Conservation (phyloP, 2,888 invertebrate species). For the Dicyrtomina minuta region DNA sequence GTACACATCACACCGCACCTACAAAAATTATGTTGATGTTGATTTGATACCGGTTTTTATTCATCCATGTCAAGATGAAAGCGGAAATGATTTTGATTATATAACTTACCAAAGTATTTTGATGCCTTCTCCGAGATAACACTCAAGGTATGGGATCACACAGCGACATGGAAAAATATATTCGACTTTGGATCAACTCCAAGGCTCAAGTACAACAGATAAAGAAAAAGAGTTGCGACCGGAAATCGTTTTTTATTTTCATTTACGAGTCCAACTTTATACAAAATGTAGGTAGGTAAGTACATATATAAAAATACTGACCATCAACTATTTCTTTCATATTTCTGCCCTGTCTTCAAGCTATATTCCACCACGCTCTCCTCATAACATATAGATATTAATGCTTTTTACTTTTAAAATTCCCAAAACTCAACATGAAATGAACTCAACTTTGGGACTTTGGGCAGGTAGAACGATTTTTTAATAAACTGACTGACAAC, state of each 20-base stretch:
- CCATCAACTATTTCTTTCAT: not conserved
- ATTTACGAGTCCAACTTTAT: not conserved
- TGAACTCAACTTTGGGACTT: no score
- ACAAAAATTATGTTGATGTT: not conserved
- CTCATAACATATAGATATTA: no score
- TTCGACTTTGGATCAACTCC: no score
- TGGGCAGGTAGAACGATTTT: no score
- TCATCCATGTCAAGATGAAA: constrained; percentile 6
- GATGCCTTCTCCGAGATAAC: not conserved
- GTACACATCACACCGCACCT: not conserved
- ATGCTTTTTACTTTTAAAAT: no score
- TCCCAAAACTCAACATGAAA: no score
- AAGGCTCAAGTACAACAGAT: no score
- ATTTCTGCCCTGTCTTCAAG: not conserved
- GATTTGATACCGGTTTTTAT: not conserved
- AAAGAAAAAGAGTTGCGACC: constrained; percentile 1
- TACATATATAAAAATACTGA: not conserved
- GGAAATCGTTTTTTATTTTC: constrained; percentile 9
- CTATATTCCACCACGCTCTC: no score
- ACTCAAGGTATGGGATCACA: no score
- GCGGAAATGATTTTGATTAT: constrained; percentile 16
- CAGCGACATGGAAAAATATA: no score
- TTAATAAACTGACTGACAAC: no score
- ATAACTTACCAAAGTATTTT: not conserved
- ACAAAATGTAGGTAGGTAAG: no score